Evolutionary conservation across 2,797 vertebrate species (phyloP).

Genomic region (Florisuga fusca): DNA sequence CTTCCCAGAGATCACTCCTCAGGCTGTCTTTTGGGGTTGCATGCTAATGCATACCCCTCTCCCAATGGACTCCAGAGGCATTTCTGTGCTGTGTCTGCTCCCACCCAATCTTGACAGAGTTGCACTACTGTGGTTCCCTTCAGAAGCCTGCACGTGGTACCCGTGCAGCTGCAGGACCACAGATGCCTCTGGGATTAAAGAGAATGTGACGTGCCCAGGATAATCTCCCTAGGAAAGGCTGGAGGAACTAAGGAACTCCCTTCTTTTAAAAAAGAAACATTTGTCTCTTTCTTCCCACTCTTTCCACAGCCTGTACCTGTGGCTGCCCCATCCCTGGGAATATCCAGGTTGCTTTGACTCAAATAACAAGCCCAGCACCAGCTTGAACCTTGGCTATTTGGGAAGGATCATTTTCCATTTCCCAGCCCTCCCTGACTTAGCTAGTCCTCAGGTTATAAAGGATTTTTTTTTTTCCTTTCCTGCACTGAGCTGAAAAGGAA

Average conservation of each 20-base stretch:
- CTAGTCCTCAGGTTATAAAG: neutral
- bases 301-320: neutral
- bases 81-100: neutral
- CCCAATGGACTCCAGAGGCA: neutral
- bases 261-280: neutral
- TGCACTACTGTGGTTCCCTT: neutral
- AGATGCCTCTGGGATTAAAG: constrained; percentile 29
- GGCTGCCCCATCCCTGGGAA: neutral
- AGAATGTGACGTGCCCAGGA: neutral
- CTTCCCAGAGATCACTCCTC: rapidly evolving
- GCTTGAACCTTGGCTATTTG: neutral
- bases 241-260: neutral
- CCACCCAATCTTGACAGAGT: neutral
- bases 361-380: neutral
- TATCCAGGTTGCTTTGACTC: neutral
- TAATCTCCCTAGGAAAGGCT: neutral
- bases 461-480: neutral
- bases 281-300: neutral
- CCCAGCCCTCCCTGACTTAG: neutral
- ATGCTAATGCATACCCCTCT: neutral
- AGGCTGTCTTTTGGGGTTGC: neutral
- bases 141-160: neutral
- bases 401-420: neutral
- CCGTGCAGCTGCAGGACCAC: neutral
- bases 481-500: neutral